Base-by-base conservation (phyloP, 2,113 vertebrate species). In the Chaenogobius annularis region DNA sequence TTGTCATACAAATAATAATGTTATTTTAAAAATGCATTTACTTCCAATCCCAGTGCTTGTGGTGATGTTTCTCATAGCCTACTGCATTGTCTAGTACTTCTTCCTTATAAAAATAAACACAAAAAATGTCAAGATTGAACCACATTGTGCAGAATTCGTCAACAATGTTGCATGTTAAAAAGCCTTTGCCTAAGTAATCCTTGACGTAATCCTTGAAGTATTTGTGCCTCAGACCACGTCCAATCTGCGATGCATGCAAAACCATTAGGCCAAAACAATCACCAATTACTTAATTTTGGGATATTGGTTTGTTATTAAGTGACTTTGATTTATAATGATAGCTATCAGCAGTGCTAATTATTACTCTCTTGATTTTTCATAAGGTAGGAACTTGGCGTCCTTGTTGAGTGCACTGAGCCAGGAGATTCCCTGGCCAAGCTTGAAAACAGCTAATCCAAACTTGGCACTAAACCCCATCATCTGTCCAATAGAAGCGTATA, bases 171-270 rank as follows among this genome's bases (percentile, higher is more conserved):
- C 43, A 12, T 43, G 35, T 40, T 13, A 71, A 54, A 54, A 40
- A n/a, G 70, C 72, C 94, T 94, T 92, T n/a, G 98, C 96, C 96
- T 69, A 95, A 92, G 80, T 96, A 94, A 69, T 96, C 95, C 86
- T 96, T 97, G 84, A n/a, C n/a, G 84, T 92, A 92, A 83, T 94
- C 94, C 83, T 93, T 94, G 89, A 93, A 94, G 82, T 94, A 92
- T 74, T 94, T 97, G 72, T 94, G 95, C 77, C 92, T 93, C 77
- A 95, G 85, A 81, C 91, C 92, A 6, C 90, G 94, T 63, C 94
- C 95, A 78, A n/a, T 97, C 96, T 98, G 92, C 86, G 91, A 72
- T 79, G n/a, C 9, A 58, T n/a, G 3, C 46, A 35, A 54, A 14
- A 22, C n/a, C 64, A 19, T 48, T 15, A 47, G n/a, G 17, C 17